Evolutionary conservation across 1,140 invertebrate genomes (phyloP).

Genomic region (Brachionus rotundiformis): DNA sequence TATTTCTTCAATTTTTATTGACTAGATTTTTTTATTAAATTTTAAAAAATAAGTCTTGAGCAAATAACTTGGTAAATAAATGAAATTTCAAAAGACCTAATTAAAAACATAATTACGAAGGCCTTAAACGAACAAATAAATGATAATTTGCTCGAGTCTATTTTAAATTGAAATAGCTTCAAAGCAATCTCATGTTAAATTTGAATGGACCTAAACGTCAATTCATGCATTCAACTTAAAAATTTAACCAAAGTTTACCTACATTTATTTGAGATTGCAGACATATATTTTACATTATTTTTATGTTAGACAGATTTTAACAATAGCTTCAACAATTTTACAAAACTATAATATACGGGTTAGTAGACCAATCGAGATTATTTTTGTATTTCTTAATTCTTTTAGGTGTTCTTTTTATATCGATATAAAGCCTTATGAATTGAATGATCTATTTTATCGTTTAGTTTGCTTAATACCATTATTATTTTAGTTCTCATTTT

Average conservation of each 20-base stretch:
- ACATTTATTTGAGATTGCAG: slow-evolving; percentile 6
- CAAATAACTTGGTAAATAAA: background rate
- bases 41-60: background rate
- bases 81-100: background rate
- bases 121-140: background rate
- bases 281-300: slow-evolving; percentile 3
- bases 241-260: slow-evolving; percentile 1
- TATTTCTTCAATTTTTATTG: background rate
- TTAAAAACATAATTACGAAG: background rate
- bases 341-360: background rate
- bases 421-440: background rate
- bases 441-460: slow-evolving; percentile 9
- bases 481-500: background rate
- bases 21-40: background rate
- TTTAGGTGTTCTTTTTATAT: background rate
- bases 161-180: background rate
- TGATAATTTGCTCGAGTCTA: slow-evolving; percentile 12
- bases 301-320: background rate
- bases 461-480: background rate
- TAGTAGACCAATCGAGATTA: slow-evolving; percentile 18
- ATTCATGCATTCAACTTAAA: background rate
- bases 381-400: background rate
- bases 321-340: background rate
- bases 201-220: background rate
- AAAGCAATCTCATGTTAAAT: background rate